These are phyloP conservation scores for Delia radicum DNA, from an alignment of 1,140 invertebrate species.

Conservation along the genomic window DNA sequence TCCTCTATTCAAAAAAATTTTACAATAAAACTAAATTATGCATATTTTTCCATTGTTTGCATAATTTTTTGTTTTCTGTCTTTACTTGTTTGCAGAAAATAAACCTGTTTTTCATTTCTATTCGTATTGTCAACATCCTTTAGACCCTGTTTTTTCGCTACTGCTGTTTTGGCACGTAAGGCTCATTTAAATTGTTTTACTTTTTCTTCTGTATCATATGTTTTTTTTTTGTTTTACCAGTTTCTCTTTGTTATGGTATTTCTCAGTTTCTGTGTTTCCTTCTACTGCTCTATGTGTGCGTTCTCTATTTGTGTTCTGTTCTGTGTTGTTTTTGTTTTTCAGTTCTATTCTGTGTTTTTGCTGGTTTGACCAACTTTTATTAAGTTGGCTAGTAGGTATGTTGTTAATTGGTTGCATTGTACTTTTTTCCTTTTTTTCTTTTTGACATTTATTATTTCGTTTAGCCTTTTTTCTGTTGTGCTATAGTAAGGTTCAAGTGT, in stretches of 20 bases:
- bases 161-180: background rate
- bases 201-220: background rate
- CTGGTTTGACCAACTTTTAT: background rate
- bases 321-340: background rate
- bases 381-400: constrained; percentile 8
- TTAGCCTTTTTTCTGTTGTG: constrained; percentile 11
- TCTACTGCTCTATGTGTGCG: background rate
- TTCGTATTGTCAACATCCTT: background rate
- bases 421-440: constrained; percentile 14
- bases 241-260: background rate
- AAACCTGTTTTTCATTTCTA: background rate
- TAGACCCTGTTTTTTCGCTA: background rate
- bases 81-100: background rate
- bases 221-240: background rate
- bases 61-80: background rate
- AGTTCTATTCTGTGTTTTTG: background rate
- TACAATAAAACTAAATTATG: no score
- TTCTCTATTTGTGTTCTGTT: background rate
- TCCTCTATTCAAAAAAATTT: no score
- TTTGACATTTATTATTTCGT: constrained; percentile 22
- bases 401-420: constrained; percentile 24
- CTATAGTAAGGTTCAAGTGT: constrained; percentile 9
- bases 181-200: background rate
- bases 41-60: no score
- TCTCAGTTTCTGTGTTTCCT: background rate